Conservation (phyloP, 1,140 invertebrate species). For the Rhyacophila brunnea region DNA sequence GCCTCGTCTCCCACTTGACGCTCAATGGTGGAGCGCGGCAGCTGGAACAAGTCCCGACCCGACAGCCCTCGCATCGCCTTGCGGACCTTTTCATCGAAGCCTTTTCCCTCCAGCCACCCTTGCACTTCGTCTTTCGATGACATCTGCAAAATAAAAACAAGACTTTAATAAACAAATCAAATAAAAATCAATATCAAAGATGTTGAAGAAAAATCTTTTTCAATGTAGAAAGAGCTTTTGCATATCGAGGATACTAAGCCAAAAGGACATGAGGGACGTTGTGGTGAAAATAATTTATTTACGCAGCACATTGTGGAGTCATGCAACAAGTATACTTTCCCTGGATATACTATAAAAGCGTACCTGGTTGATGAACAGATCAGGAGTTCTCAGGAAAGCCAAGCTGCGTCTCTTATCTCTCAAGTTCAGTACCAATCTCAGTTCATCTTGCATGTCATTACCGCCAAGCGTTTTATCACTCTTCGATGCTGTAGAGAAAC, state of each 20-base stretch:
- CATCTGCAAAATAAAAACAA: constrained; percentile 36
- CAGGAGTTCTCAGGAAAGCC: constrained; percentile 67
- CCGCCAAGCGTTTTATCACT: constrained; percentile 40
- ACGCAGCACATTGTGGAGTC: no score
- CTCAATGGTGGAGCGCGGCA: constrained; percentile 65
- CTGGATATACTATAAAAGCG: background rate
- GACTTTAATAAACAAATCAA: no score
- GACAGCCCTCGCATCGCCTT: constrained; percentile 64
- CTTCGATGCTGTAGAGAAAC: constrained; percentile 42
- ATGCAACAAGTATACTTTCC: background rate
- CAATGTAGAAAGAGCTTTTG: no score
- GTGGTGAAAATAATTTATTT: no score
- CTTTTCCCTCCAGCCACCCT: constrained; percentile 73
- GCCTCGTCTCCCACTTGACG: constrained; percentile 61
- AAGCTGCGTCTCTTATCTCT: constrained; percentile 59
- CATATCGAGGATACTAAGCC: no score
- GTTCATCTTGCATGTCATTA: constrained; percentile 66
- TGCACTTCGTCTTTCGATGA: constrained; percentile 67
- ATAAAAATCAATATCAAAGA: no score
- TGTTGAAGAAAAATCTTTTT: no score
- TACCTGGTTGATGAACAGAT: constrained; percentile 69
- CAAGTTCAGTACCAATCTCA: constrained; percentile 63
- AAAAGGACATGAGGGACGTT: no score
- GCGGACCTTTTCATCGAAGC: constrained; percentile 65
- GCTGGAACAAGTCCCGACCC: constrained; percentile 69